Evolutionary conservation across 2,113 vertebrate species (phyloP), one percentile per base, ranked within the genome.

Genomic region (Thryonomys swinderianus): DNA sequence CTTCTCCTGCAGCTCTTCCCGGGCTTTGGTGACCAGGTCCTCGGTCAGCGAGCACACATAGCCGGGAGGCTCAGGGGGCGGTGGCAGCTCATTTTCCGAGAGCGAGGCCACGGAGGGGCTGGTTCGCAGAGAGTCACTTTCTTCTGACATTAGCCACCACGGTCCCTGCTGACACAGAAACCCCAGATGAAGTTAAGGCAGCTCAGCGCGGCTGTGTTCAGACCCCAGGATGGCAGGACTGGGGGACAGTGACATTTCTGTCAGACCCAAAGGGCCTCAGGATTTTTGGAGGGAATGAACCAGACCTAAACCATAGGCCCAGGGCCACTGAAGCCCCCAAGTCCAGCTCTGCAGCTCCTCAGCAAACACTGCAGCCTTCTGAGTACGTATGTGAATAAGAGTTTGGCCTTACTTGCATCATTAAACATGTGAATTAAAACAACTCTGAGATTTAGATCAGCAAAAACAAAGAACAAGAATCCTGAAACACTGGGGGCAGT

Each of bases 1-100:
- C 95, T 99, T 99, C 98, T 99, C 99, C 97, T 99, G 99, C 20
- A 99, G 99, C 97, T 99, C 99, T 80, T 99, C 99, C 37, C 99
- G 98, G 45, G 99, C 99, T 95, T 99, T 99, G 97, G 99, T 98
- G 95, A 99, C 98, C 93, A 99, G 99, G 10, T 99, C 99, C 0
- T 99, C 99, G 3, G 99, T 99, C 95, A 99, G 98, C 0, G 98
- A 99, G 96, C 99, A 99, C 83, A 99, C 98, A 7, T 99, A 99
- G 92, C 98, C 98, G 0, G 99, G 98, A 5, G 98, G 98, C 0
- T 98, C 98, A 0, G 97, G 93, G 0, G 99, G 98, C 32, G 99
- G 98, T 3, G 97, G 98, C 96, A 99, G 98, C 66, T 98, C 98
- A 4, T 55, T 98, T 85, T 98, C 98, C 0, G 98, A 97, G 3